These are phyloP conservation scores for Xyrauchen texanus DNA, from an alignment of 2,113 vertebrate species.

Conservation along the genomic window DNA sequence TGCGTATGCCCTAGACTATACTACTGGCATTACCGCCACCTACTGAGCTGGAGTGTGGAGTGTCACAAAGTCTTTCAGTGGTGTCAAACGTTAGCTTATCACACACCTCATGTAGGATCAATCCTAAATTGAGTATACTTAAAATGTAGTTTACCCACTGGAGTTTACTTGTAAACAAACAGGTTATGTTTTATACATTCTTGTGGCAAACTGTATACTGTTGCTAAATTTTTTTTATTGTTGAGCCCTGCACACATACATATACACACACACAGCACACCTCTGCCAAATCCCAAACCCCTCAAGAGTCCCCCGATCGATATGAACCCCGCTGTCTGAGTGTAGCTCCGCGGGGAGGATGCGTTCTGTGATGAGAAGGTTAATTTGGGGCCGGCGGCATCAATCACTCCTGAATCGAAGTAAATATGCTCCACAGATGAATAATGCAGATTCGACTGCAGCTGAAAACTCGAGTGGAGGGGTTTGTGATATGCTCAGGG, in stretches of 20 bases:
- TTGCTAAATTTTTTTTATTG: no score
- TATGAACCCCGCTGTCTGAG: conserved; percentile 36
- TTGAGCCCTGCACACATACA: not conserved
- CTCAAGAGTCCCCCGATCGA: conserved; percentile 36
- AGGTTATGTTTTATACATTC: no score
- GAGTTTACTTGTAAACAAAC: no score
- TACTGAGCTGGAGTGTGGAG: not conserved
- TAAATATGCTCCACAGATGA: conserved; percentile 40
- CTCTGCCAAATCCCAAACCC: not conserved
- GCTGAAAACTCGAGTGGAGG: conserved; percentile 18
- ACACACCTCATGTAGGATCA: no score
- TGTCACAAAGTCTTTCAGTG: no score
- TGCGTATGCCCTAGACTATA: no score
- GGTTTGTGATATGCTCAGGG: conserved; percentile 15
- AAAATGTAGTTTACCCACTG: no score
- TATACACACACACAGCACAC: not conserved
- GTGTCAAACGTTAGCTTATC: no score
- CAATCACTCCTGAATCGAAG: conserved; percentile 44
- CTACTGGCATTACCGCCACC: no score
- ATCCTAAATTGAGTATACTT: not conserved
- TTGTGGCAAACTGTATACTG: no score
- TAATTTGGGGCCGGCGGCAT: conserved; percentile 52
- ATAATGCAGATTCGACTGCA: conserved; percentile 35
- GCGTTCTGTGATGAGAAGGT: conserved; percentile 55
- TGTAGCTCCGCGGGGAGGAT: not conserved